Conservation (phyloP, 2,797 vertebrate species). For the Halcyon chelicuti region DNA sequence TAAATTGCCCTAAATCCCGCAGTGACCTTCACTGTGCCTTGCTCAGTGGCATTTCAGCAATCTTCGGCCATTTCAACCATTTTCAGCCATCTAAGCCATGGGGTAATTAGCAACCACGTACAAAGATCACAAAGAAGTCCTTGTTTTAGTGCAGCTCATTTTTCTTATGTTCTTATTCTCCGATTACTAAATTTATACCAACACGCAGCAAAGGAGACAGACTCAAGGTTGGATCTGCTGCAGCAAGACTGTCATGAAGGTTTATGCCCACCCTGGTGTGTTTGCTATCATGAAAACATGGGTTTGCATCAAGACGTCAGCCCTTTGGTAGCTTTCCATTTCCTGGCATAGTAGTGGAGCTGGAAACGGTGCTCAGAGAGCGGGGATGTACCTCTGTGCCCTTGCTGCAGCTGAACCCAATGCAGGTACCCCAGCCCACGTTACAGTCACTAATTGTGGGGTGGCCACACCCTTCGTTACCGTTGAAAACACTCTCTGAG, state of each 20-base stretch:
- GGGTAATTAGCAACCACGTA: not conserved
- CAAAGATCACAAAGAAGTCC: not conserved
- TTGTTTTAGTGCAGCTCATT: not conserved
- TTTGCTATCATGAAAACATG: not conserved
- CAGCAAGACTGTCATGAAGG: not conserved
- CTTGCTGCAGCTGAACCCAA: not conserved
- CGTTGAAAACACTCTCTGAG: not conserved
- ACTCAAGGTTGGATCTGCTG: not conserved
- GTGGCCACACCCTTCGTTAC: slow-evolving; percentile 10
- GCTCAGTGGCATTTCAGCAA: not conserved
- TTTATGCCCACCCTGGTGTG: not conserved
- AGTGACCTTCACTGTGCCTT: not conserved
- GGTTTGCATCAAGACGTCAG: not conserved
- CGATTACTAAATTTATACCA: not conserved
- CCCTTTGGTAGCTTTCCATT: not conserved
- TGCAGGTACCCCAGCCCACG: not conserved
- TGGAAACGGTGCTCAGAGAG: not conserved
- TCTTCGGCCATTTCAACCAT: not conserved
- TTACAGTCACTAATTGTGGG: not conserved
- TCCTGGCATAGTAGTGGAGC: not conserved
- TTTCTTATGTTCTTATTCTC: not conserved
- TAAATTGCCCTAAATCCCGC: not conserved
- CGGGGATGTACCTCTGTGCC: not conserved
- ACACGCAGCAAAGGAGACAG: not conserved
- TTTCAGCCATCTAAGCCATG: not conserved